phyloP scores from a whole-genome alignment of 2,797 vertebrate genomes.

The Lithobates pipiens region DNA sequence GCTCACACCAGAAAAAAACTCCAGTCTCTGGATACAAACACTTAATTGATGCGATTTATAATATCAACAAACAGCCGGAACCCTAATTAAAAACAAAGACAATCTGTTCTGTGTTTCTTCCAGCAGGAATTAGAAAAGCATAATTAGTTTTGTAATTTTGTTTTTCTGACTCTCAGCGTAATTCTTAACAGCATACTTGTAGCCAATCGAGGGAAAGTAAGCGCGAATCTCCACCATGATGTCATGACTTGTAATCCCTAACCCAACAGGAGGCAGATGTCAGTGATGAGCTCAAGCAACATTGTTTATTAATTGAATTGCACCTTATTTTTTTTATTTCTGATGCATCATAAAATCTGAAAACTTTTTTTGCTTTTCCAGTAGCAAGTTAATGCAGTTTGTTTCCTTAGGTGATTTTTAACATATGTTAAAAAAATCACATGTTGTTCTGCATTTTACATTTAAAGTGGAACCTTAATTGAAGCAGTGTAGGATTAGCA shows the following conservation, averaged over 20 bases:
- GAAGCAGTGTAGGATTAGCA: too few species aligned
- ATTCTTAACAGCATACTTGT: constrained; percentile 50
- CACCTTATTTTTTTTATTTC: not conserved
- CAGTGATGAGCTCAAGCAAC: too few species aligned
- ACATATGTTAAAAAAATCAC: too few species aligned
- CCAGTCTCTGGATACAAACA: constrained; percentile 61
- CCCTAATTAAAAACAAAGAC: constrained; percentile 64
- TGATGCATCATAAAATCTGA: not conserved
- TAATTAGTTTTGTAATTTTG: constrained; percentile 63
- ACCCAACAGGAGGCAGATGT: not conserved
- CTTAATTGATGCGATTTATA: constrained; percentile 64
- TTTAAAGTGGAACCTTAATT: too few species aligned
- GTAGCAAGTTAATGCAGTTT: too few species aligned
- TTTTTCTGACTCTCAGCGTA: constrained; percentile 55
- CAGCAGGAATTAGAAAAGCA: constrained; percentile 62
- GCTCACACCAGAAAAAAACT: constrained; percentile 57
- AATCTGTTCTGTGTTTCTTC: constrained; percentile 62
- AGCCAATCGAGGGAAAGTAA: constrained; percentile 26
- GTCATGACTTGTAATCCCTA: constrained; percentile 5
- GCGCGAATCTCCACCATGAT: not conserved
- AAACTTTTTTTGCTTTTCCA: too few species aligned
- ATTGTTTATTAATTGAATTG: not conserved
- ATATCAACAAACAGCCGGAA: constrained; percentile 63
- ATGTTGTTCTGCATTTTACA: too few species aligned
- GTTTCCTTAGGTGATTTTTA: too few species aligned